Evolutionary conservation across 1,140 invertebrate genomes (phyloP), one percentile per base, ranked within the genome.

Genomic region (Drosophila rhopaloa): DNA sequence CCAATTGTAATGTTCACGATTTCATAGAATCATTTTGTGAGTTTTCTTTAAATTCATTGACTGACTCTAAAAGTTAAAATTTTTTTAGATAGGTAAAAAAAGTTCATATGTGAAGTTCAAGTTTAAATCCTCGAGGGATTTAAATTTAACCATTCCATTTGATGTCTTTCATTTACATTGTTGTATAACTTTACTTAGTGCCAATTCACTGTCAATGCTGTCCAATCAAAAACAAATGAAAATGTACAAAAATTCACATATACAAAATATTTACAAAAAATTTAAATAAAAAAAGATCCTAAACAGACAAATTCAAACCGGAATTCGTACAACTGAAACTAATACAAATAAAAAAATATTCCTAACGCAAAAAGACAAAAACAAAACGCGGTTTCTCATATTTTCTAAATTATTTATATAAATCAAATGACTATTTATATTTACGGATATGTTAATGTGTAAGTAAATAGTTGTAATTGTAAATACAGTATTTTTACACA

Each of bases 331-430:
- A 88, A 88, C 76, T 85, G 71, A 75, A 88, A 88, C 71, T 61
- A 55, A 82, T 79, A 76, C 76, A 88, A 82, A 86, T 72, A 76
- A 68, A 14, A 75, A 81, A 63, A 86, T 86, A 88, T 88, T 88
- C 83, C 83, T 88, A 88, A 82, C 50, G 48, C 51, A 77, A 76
- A 83, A 86, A 84, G 71, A 81, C 63, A 82, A 78, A 81, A 86
- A 86, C 79, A 79, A 76, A 86, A 46, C 75, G 76, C 76, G 76
- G 76, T 89, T 89, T 89, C 84, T 89, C 84, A 89, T 89, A 89
- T 89, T 89, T 89, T 89, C 84, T 89, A 89, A 89, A 89, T 88
- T 89, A 86, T 86, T 86, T 86, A 86, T 88, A 79, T 82, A 83
- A 79, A 76, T 55, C 59, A 86, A 86, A 86, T 79, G 83, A 88